phyloP scores from a whole-genome alignment of 2,888 invertebrate species.

The Adineta ricciae region DNA sequence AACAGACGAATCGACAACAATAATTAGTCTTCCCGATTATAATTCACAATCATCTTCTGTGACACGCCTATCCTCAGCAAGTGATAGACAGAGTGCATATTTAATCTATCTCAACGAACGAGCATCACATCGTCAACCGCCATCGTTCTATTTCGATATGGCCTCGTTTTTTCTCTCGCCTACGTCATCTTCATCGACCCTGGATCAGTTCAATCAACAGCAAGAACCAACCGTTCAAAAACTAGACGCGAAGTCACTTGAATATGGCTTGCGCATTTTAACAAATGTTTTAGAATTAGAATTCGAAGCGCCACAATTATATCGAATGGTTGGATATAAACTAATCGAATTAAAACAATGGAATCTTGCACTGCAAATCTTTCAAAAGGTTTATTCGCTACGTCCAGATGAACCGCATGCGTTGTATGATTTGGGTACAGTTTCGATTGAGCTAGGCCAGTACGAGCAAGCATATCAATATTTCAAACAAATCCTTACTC shows the following conservation, averaged over 20 bases:
- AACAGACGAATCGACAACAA: not conserved
- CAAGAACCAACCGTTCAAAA: not conserved
- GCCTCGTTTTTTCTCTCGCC: not conserved
- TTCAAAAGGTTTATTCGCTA: not conserved
- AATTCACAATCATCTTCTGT: not conserved
- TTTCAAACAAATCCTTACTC: not conserved
- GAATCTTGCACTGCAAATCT: not conserved
- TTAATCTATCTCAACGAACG: not conserved
- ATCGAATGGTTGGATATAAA: not conserved
- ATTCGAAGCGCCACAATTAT: not conserved
- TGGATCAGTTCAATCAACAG: not conserved
- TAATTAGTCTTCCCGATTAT: not conserved
- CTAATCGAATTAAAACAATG: not conserved
- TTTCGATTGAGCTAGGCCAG: not conserved
- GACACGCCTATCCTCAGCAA: not conserved
- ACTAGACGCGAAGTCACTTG: not conserved
- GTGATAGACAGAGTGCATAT: not conserved
- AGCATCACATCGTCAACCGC: not conserved
- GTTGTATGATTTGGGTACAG: not conserved
- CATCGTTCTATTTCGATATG: conserved; percentile 1
- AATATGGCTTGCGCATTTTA: conserved; percentile 11
- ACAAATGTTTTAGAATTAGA: conserved; percentile 15
- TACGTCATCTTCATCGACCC: not conserved
- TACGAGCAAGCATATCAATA: not conserved
- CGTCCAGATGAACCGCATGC: not conserved